phyloP scores from a whole-genome alignment of 2,113 vertebrate species.

The Indicator maculatus region DNA sequence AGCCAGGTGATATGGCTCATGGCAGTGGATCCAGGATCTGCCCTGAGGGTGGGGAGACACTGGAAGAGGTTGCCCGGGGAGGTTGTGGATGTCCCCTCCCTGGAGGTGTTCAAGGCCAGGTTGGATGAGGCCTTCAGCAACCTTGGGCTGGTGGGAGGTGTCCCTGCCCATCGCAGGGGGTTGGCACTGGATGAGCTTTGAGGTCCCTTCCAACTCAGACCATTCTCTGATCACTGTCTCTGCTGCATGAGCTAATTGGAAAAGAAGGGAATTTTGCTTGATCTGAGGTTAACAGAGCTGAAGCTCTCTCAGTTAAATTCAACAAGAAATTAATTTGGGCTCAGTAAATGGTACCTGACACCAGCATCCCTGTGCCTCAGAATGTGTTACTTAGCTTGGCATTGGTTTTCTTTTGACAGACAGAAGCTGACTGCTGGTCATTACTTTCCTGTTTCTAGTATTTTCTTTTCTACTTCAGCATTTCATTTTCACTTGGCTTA shows the following conservation, averaged over 20 bases:
- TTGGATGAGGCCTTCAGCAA: too few species aligned
- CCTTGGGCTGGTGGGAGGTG: too few species aligned
- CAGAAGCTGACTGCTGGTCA: neutral
- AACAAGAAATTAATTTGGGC: neutral
- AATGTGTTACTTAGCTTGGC: constrained; percentile 14
- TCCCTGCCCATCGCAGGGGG: too few species aligned
- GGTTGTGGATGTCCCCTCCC: too few species aligned
- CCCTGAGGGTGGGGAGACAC: too few species aligned
- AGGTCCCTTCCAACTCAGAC: too few species aligned
- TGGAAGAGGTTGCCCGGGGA: too few species aligned
- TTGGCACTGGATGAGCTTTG: too few species aligned
- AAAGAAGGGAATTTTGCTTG: neutral
- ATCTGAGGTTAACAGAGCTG: constrained; percentile 15
- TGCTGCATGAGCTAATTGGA: neutral
- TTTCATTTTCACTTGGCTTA: neutral
- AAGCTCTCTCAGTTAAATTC: neutral
- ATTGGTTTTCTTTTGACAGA: neutral
- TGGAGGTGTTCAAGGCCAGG: too few species aligned
- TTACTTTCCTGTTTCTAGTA: neutral
- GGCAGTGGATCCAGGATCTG: neutral
- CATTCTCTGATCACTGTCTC: neutral
- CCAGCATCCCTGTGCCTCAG: neutral
- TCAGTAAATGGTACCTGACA: constrained; percentile 17
- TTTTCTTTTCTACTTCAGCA: constrained; percentile 23
- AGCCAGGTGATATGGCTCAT: rapidly evolving